Evolutionary conservation across 2,797 vertebrate species (phyloP), one percentile per base, ranked within the genome.

Genomic region (Falco columbarius): DNA sequence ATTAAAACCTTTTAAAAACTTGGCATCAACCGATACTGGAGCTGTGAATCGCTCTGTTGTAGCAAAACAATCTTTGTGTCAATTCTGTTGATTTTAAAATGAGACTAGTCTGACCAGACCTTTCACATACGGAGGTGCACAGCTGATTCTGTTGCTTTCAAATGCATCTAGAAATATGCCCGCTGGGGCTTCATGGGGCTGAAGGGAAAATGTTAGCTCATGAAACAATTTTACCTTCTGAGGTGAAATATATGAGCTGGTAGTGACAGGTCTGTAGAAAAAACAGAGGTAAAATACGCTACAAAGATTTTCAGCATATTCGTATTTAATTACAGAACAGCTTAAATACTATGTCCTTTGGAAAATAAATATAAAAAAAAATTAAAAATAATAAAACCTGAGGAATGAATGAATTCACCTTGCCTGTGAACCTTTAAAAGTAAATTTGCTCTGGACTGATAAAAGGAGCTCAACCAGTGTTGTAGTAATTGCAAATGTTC

Each of bases 1-100:
- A 84, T 96, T 96, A 93, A 92, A 95, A 55, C 65, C 68, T 90
- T 93, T 96, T 91, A 91, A 77, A 94, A 92, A 54, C 34, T 88
- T 95, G 95, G 71, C 87, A 94, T 82, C 66, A 74, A 26, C 59
- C 46, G 68, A 47, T 56, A 44, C 29, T 54, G 55, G 90, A 90
- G 61, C 67, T 88, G 47, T 51, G 83, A 90, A 97, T 76, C 0
- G 0, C 56, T 82, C 65, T 84, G 79, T 73, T 90, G 84, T 77
- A 89, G 54, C 58, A 93, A 93, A 97, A 93, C 59, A 85, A 83
- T 89, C 56, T 91, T 93, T 83, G 67, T 86, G 87, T 96, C 95
- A 95, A 10, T 89, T 90, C 40, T 65, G 87, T 80, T 89, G 79
- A 62, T 93, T 86, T 91, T 81, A 73, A 85, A 96, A 76, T 65